These are phyloP conservation scores for Deilephila porcellus DNA, from an alignment of 2,888 invertebrate genomes.

Conservation along the genomic window DNA sequence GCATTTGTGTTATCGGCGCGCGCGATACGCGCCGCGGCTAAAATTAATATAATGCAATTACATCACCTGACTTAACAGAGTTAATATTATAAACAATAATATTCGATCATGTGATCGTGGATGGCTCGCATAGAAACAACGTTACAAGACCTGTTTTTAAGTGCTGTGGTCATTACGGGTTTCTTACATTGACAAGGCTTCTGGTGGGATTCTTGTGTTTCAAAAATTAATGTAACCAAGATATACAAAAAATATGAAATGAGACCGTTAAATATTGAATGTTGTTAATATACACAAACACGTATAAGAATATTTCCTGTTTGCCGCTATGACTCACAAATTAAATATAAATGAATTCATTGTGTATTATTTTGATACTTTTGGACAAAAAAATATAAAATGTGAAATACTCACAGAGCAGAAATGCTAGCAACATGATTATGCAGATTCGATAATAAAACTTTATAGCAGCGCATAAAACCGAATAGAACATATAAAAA, in stretches of 20 bases:
- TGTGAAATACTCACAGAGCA: constrained; percentile 14
- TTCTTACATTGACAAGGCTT: neutral
- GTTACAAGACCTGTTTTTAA: neutral
- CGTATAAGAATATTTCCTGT: neutral
- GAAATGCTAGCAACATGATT: neutral
- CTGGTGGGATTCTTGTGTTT: neutral
- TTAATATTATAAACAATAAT: constrained; percentile 8
- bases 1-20: constrained; percentile 26
- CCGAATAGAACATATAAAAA: neutral
- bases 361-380: constrained; percentile 6
- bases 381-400: neutral
- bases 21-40: constrained; percentile 18
- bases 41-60: constrained; percentile 25
- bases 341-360: neutral
- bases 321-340: neutral
- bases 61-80: constrained; percentile 19
- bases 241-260: neutral
- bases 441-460: constrained; percentile 7
- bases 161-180: neutral
- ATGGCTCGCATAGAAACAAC: neutral
- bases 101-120: constrained; percentile 3
- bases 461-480: neutral
- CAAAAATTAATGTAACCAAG: neutral
- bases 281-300: neutral
- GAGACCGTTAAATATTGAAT: neutral